Conservation (phyloP, 1,140 invertebrate genomes). For the Ericerus pela region DNA sequence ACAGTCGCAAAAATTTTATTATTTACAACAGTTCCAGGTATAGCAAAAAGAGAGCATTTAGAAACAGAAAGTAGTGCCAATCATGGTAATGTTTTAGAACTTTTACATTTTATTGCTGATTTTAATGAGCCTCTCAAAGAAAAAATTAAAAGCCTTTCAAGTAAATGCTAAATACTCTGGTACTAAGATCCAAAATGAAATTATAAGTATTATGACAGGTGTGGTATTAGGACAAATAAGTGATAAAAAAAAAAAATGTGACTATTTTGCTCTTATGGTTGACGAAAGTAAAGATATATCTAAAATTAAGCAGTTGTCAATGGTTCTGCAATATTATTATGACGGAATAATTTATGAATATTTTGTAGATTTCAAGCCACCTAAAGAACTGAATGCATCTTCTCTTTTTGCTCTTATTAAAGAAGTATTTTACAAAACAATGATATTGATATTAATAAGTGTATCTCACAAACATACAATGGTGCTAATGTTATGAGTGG, state of each 20-base stretch:
- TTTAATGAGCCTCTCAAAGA: neutral
- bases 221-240: conserved; percentile 6
- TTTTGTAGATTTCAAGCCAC: neutral
- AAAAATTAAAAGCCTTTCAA: conserved; percentile 4
- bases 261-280: conserved; percentile 13
- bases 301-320: conserved; percentile 6
- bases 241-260: conserved; percentile 6
- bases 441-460: conserved; percentile 11
- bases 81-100: conserved; percentile 4
- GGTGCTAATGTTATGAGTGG: conserved; percentile 2
- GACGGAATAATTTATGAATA: neutral
- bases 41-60: neutral
- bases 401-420: neutral
- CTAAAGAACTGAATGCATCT: conserved; percentile 1
- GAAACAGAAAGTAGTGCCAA: conserved; percentile 1
- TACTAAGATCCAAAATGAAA: conserved; percentile 13
- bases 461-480: conserved; percentile 3
- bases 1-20: neutral
- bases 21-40: neutral
- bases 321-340: neutral
- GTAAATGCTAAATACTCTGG: conserved; percentile 10
- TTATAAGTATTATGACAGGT: conserved; percentile 10
- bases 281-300: conserved; percentile 11
- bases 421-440: neutral
- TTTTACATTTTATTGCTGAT: conserved; percentile 4